Conservation (phyloP, 2,888 invertebrate species). For the Sesia bembeciformis region DNA sequence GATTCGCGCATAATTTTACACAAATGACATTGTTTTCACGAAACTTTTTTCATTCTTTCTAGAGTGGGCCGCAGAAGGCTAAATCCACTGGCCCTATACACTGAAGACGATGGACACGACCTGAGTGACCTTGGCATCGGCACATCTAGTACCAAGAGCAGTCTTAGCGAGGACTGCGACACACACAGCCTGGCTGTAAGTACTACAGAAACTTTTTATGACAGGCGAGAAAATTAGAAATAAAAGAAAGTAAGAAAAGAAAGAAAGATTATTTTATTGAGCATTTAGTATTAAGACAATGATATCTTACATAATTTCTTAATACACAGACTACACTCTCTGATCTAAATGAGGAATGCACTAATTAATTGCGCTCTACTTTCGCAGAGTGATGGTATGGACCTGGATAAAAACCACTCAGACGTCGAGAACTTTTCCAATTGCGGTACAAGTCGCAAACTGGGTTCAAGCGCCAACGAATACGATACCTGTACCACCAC, state of each 20-base stretch:
- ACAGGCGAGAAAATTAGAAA: too few relatives aligned
- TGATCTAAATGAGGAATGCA: too few relatives aligned
- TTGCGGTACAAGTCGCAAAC: constrained; percentile 60
- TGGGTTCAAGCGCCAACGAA: constrained; percentile 71
- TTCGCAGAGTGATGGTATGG: constrained; percentile 77
- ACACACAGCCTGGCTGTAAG: constrained; percentile 78
- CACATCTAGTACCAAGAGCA: constrained; percentile 78
- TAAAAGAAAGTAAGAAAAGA: too few relatives aligned
- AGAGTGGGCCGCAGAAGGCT: constrained; percentile 67
- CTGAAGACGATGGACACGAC: constrained; percentile 88
- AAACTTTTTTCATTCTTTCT: constrained; percentile 11
- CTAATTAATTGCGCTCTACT: not conserved
- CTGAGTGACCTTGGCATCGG: constrained; percentile 88
- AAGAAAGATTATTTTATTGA: too few relatives aligned
- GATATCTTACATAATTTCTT: too few relatives aligned
- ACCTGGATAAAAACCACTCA: constrained; percentile 69
- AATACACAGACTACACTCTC: too few relatives aligned
- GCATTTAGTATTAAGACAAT: too few relatives aligned
- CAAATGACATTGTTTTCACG: too few relatives aligned
- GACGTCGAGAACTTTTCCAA: constrained; percentile 67
- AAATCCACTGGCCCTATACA: constrained; percentile 80
- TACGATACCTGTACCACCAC: constrained; percentile 81
- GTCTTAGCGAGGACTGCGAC: constrained; percentile 78
- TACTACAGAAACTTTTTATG: constrained; percentile 9
- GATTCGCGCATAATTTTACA: too few relatives aligned